A percentile compares a stretch with the other conserved stretches of the same genome.
Conservation (phyloP, 2,113 vertebrate genomes). For the Pseudolaguvia tuberculata region DNA sequence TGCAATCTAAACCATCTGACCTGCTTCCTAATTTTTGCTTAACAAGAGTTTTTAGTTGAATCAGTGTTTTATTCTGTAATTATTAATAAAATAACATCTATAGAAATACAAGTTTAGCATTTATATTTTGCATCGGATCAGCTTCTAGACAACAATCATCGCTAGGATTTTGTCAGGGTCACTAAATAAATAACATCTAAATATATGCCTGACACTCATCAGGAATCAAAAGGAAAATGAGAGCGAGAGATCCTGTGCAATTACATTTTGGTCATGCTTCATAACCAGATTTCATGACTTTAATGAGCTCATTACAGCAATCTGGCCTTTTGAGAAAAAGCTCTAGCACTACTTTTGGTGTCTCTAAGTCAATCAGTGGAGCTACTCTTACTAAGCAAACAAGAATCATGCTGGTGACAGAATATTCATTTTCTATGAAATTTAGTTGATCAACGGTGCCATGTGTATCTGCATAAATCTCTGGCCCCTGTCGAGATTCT, state of each 20-base stretch:
- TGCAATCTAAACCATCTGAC: conserved; percentile 22
- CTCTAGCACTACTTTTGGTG: conserved; percentile 30
- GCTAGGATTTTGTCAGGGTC: conserved; percentile 33
- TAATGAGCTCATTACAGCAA: conserved; percentile 57
- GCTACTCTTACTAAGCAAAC: conserved; percentile 6
- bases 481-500: too few species aligned
- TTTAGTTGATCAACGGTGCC: neutral
- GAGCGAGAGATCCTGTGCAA: conserved; percentile 29
- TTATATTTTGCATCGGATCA: too few species aligned
- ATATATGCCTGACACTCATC: conserved; percentile 4
- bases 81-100: neutral
- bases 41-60: neutral
- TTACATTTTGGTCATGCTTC: conserved; percentile 48
- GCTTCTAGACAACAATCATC: conserved; percentile 39
- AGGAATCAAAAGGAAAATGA: conserved; percentile 27
- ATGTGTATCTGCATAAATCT: too few species aligned
- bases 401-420: neutral
- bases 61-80: neutral
- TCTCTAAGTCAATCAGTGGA: conserved; percentile 13
- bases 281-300: conserved; percentile 53
- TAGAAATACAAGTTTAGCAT: too few species aligned
- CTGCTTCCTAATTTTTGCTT: conserved; percentile 14
- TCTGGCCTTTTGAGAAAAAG: conserved; percentile 28
- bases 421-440: conserved; percentile 9
- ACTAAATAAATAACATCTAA: conserved; percentile 36